These are phyloP conservation scores for Aplysia californica DNA, from an alignment of 1,140 invertebrate genomes.

Conservation along the genomic window DNA sequence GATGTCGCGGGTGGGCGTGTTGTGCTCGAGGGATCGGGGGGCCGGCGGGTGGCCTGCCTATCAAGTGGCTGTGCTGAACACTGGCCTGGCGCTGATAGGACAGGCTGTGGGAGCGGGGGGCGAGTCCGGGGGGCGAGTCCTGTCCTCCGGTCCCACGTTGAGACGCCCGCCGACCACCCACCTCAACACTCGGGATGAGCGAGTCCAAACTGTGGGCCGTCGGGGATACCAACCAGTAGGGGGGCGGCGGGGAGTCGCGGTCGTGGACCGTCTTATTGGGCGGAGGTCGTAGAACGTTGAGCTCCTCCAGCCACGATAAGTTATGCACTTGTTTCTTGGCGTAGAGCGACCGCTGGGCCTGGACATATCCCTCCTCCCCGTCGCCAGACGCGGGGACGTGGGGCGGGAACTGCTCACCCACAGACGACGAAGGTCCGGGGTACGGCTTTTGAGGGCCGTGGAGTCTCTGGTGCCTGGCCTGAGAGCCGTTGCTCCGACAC, in stretches of 20 bases:
- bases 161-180: not conserved
- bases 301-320: slow-evolving; percentile 72
- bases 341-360: slow-evolving; percentile 73
- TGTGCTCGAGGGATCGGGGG: too few relatives aligned
- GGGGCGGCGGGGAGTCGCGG: slow-evolving; percentile 77
- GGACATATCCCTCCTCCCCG: slow-evolving; percentile 76
- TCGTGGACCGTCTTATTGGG: slow-evolving; percentile 79
- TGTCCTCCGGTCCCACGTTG: not conserved
- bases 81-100: slow-evolving; percentile 11
- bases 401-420: slow-evolving; percentile 68
- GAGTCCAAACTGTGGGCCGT: not conserved
- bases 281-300: slow-evolving; percentile 78
- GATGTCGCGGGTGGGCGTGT: too few relatives aligned
- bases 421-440: not conserved
- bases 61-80: too few relatives aligned
- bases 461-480: too few relatives aligned
- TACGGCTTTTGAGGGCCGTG: not conserved
- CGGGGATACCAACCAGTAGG: slow-evolving; percentile 68
- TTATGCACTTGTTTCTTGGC: slow-evolving; percentile 6
- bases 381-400: slow-evolving; percentile 76
- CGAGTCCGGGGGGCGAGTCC: not conserved
- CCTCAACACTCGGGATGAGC: not conserved
- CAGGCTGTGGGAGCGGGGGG: slow-evolving; percentile 12
- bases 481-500: too few relatives aligned
- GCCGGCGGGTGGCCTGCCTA: too few relatives aligned